Evolutionary conservation across 2,888 invertebrate species (phyloP), one percentile per base, ranked within the genome.

Genomic region (Serrognathus titanus): DNA sequence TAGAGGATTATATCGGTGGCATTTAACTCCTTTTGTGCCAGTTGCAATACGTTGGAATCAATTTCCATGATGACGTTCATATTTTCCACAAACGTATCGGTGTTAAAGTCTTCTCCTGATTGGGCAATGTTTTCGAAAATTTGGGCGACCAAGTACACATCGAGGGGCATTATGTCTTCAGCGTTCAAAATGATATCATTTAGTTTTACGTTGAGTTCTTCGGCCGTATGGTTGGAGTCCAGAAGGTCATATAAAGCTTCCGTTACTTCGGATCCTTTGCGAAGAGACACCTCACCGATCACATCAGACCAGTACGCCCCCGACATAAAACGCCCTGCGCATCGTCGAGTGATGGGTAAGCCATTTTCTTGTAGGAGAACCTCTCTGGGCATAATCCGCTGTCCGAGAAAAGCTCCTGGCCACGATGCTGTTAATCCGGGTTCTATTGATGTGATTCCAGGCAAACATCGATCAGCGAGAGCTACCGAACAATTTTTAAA

Each of bases 251-350:
- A 7, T 16, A 46, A 16, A 20, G 5, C 46, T 1, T 16, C 16
- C 12, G 46, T 46, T 1, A n/a, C n/a, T n/a, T 13, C 6, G 16
- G 16, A 46, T 46, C 16, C 13, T 1, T 5, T n/a, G 1, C 11
- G n/a, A 4, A 8, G 1, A 3, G 12, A 11, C 5, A 11, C 13
- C 11, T 11, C 24, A 5, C 16, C 46, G 16, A 6, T 16, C 11
- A 46, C 24, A 4, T 46, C 13, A 1, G 16, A 13, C 58, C 58
- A 58, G 40, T 39, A 47, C 4, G 51, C 54, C 1, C 58, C 58
- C 12, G 12, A 8, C 13, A 20, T 13, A 7, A 46, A 51, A 11
- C 50, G 45, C 4, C 54, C 54, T 4, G 20, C 24, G 11, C 58
- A 58, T 10, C 16, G 36, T 10, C 58, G 49, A 16, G 45, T 45